Evolutionary conservation across 1,140 invertebrate species (phyloP).

Genomic region (Drosophila melanica): DNA sequence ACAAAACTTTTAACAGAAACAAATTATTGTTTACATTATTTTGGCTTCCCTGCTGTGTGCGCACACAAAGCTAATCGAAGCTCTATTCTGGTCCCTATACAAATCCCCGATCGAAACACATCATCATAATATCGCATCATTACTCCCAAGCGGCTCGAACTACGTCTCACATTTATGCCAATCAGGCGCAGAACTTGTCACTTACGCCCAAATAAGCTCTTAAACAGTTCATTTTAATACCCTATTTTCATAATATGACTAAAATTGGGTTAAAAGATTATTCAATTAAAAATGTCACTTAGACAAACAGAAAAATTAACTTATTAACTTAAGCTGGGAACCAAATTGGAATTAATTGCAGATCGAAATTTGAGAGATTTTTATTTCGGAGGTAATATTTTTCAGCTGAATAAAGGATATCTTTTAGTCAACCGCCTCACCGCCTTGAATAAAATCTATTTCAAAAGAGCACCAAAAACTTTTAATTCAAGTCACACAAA

Average conservation of each 20-base stretch:
- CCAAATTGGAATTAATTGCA: too few relatives aligned
- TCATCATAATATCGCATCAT: conserved; percentile 32
- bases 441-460: neutral
- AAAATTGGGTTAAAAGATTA: neutral
- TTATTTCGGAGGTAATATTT: too few relatives aligned
- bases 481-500: conserved; percentile 47
- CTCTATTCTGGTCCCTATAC: neutral
- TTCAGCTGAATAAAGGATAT: too few relatives aligned
- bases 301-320: too few relatives aligned
- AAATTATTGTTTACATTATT: neutral
- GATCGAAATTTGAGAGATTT: too few relatives aligned
- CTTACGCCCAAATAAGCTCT: conserved; percentile 16
- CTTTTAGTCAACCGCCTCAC: too few relatives aligned
- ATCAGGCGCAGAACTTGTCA: conserved; percentile 37
- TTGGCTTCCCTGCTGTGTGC: neutral
- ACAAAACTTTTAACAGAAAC: conserved; percentile 4
- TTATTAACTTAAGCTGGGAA: too few relatives aligned
- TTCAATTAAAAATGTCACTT: neutral
- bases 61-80: conserved; percentile 11
- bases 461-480: conserved; percentile 27
- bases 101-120: conserved; percentile 29
- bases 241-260: neutral
- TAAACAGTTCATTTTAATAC: neutral
- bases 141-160: neutral
- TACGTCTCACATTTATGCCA: neutral